Evolutionary conservation across 1,140 invertebrate genomes (phyloP).

Genomic region (Cephus cinctus): DNA sequence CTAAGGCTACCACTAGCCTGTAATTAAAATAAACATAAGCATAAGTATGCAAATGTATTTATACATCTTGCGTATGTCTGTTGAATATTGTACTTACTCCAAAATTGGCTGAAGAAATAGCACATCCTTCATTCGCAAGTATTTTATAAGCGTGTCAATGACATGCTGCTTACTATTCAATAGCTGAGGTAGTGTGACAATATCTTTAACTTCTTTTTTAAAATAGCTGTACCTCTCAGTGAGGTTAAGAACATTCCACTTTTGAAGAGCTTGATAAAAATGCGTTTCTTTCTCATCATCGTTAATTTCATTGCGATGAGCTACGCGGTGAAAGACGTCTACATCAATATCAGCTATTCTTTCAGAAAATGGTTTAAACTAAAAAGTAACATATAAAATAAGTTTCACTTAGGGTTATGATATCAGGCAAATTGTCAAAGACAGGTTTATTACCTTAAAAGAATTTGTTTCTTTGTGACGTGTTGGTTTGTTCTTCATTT

Average conservation of each 20-base stretch:
- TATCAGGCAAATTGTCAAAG: constrained; percentile 11
- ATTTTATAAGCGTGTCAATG: constrained; percentile 68
- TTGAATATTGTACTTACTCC: constrained; percentile 66
- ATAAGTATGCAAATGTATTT: too few relatives aligned
- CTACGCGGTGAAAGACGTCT: constrained; percentile 74
- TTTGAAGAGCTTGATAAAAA: constrained; percentile 78
- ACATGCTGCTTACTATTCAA: constrained; percentile 77
- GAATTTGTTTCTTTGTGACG: constrained; percentile 79
- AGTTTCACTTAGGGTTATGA: constrained; percentile 8
- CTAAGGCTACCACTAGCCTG: constrained; percentile 80
- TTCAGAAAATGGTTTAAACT: constrained; percentile 87
- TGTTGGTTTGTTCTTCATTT: constrained; percentile 74
- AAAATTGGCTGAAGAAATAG: constrained; percentile 77
- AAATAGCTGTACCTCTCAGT: constrained; percentile 79
- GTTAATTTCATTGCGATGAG: constrained; percentile 67
- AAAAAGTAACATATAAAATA: constrained; percentile 17
- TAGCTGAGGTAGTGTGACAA: constrained; percentile 78
- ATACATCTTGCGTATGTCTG: too few relatives aligned
- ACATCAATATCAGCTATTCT: constrained; percentile 80
- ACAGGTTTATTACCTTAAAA: constrained; percentile 68
- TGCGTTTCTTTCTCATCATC: constrained; percentile 70
- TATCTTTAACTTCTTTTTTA: constrained; percentile 67
- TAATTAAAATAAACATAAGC: constrained; percentile 38
- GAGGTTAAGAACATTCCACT: constrained; percentile 85
- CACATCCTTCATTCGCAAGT: constrained; percentile 68